Base-by-base conservation (phyloP, 2,113 vertebrate species). In the Elaphurus davidianus region DNA sequence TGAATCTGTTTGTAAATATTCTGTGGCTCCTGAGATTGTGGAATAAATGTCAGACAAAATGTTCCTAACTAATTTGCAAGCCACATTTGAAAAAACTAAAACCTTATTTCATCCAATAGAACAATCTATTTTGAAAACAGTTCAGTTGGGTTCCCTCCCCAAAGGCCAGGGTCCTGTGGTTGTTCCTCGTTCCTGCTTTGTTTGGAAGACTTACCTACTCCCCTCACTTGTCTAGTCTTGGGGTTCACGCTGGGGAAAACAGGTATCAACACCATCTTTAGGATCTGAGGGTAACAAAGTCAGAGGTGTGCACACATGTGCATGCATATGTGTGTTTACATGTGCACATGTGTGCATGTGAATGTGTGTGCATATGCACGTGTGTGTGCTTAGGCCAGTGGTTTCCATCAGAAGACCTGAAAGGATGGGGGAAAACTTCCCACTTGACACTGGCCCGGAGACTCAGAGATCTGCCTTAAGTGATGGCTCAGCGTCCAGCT, bases 401-500 rank as follows among this genome's bases (percentile, higher is more conserved):
- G 17, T 25, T 59, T 30, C 47, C 62, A 28, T 33, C 33, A 59
- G 60, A 36, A 83, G 36, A 30, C 33, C 14, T 7, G 3, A 64
- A 15, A 6, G 21, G 30, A 25, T 14, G 52, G 33, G 45, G 43
- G 13, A 13, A 14, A 8, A 3, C 0, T 5, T 28, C 25, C 9
- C 6, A 6, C 79, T 40, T 15, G 7, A 1, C 1, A 0, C 6
- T 25, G 23, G 13, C 19, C 3, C 11, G 0, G 74, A 33, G n/a
- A 45, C 12, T 40, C 64, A 12, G 19, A 79, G 7, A 8, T n/a
- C 4, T 9, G 7, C 52, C 14, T 8, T 27, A 1, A 1, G 0
- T 3, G 27, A 23, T 0, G 0, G 47, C n/a, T 47, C 1, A 1
- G 12, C 2, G 0, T 15, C 40, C 6, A 2, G 21, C 12, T 9